A percentile compares a stretch with the other conserved stretches of the same genome.
Evolutionary conservation across 2,888 invertebrate species (phyloP).

Genomic region (Diploptera punctata): DNA sequence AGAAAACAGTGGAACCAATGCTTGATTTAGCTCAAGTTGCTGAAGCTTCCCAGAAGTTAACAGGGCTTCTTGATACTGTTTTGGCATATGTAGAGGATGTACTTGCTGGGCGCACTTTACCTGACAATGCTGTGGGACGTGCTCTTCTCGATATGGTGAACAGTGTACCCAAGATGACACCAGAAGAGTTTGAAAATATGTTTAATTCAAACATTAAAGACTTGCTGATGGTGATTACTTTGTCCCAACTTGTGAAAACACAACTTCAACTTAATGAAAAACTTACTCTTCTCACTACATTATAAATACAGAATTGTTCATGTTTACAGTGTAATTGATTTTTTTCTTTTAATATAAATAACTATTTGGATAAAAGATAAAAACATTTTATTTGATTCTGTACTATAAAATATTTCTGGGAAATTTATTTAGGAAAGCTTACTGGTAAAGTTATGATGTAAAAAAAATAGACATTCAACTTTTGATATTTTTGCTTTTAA

Average conservation of each 20-base stretch:
- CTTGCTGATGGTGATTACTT: conserved; percentile 56
- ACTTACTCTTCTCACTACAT: conserved; percentile 81
- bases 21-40: conserved; percentile 82
- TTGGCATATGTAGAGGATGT: conserved; percentile 92
- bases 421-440: too few species aligned
- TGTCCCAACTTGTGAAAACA: conserved; percentile 92
- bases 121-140: conserved; percentile 90
- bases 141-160: conserved; percentile 89
- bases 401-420: too few species aligned
- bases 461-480: too few species aligned
- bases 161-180: conserved; percentile 89
- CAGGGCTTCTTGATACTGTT: conserved; percentile 74
- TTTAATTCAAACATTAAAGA: conserved; percentile 93
- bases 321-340: too few species aligned
- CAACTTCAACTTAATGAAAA: conserved; percentile 97
- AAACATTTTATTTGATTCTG: too few species aligned
- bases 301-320: too few species aligned
- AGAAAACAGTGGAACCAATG: conserved; percentile 71
- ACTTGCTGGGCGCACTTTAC: conserved; percentile 73
- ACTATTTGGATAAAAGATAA: too few species aligned
- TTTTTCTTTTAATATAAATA: too few species aligned
- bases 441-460: too few species aligned
- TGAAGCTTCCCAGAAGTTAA: conserved; percentile 81
- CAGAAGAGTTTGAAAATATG: conserved; percentile 92
- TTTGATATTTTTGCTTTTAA: too few species aligned